Evolutionary conservation across 1,140 invertebrate genomes (phyloP), one percentile per base, ranked within the genome.

Genomic region (Phenacoccus solenopsis): DNA sequence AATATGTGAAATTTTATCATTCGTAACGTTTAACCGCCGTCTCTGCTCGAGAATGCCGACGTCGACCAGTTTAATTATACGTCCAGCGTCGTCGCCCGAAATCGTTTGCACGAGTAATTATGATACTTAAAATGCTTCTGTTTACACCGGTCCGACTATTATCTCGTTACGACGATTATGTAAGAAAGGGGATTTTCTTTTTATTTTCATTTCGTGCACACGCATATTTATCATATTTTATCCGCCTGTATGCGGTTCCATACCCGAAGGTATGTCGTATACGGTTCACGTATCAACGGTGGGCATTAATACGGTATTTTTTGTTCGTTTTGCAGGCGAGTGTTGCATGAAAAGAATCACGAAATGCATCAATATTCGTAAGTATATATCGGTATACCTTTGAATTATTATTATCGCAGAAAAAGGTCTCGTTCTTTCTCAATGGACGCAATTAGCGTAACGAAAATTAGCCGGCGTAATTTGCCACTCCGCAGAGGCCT

Each of bases 311-410:
- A 49, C 38, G 38, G 38, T 49, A 9, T 5, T 20, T 64, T 64
- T 64, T 25, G 10, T n/a, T n/a, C n/a, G n/a, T 27, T 20, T 64
- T 64, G 20, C 59, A 64, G 59, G 25, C 22, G 59, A 64, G 59
- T 64, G 25, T 64, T 64, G 59, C 59, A 64, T 27, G 59, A 64
- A 24, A 64, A 64, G 59, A 64, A 64, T 64, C 59, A 64, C 22
- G 59, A 64, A 25, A 64, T 64, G 59, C 22, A 64, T 64, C 59
- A 64, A 22, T 64, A 64, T 27, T 64, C 59, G 59, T 64, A 24
- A 64, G 59, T 64, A 64, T 27, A 13, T 38, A 38, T n/a, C 32
- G n/a, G n/a, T n/a, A n/a, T n/a, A n/a, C n/a, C n/a, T n/a, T n/a
- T n/a, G n/a, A n/a, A n/a, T n/a, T n/a, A n/a, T n/a, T n/a, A n/a